These are phyloP conservation scores for Antheraea pernyi DNA, from an alignment of 1,140 invertebrate genomes.

Conservation along the genomic window DNA sequence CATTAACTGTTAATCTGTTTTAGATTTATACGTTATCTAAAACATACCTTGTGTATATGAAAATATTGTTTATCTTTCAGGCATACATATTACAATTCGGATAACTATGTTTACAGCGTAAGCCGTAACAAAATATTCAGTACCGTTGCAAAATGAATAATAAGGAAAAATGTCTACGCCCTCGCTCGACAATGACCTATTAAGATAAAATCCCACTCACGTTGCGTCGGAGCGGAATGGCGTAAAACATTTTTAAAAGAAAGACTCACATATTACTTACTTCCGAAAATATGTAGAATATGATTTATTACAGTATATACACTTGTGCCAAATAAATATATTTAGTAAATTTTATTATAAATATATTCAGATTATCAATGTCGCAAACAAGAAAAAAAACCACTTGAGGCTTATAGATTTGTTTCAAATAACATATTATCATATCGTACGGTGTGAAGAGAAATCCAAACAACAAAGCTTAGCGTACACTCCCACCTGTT, in stretches of 20 bases:
- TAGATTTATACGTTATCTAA: too few species aligned
- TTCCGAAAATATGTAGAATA: neutral
- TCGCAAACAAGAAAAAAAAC: too few species aligned
- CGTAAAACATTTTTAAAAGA: neutral
- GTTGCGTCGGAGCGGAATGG: constrained; percentile 32
- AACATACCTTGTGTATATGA: too few species aligned
- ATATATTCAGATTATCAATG: too few species aligned
- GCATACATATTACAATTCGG: neutral
- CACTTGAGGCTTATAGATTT: neutral
- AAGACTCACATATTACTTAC: neutral
- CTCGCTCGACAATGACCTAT: constrained; percentile 23
- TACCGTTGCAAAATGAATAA: constrained; percentile 24
- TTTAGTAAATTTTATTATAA: too few species aligned
- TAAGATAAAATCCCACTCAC: constrained; percentile 67
- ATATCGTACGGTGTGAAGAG: neutral
- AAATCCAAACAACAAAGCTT: neutral
- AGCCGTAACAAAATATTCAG: neutral
- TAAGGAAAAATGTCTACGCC: constrained; percentile 37
- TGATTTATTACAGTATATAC: neutral
- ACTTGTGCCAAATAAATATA: too few species aligned
- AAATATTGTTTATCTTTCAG: neutral
- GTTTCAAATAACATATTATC: neutral
- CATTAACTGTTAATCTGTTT: too few species aligned
- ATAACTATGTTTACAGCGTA: neutral
- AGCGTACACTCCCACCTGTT: constrained; percentile 57